Conservation (phyloP, 2,888 invertebrate genomes). For the Sthenelais limicola region DNA sequence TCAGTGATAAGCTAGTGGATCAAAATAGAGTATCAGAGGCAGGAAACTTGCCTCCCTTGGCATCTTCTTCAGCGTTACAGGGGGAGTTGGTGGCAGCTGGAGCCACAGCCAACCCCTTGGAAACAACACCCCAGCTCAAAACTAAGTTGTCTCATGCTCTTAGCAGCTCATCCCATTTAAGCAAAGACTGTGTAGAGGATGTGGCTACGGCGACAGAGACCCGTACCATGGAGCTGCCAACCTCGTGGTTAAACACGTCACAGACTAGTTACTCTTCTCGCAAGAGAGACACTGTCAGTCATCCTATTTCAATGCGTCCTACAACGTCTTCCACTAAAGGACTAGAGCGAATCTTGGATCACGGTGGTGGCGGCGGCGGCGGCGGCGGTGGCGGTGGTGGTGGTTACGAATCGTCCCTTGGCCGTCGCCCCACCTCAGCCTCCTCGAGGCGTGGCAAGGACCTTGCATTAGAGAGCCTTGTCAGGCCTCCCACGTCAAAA, state of each 20-base stretch:
- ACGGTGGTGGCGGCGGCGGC: not conserved
- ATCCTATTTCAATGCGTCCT: conserved; percentile 18
- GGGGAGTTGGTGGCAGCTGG: too few species aligned
- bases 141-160: too few species aligned
- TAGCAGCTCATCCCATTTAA: too few species aligned
- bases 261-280: conserved; percentile 31
- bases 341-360: conserved; percentile 40
- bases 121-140: too few species aligned
- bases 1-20: too few species aligned
- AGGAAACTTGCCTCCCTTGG: not conserved
- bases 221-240: conserved; percentile 5
- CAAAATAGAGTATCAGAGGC: too few species aligned
- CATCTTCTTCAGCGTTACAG: not conserved
- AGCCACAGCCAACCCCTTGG: too few species aligned
- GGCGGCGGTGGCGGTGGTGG: conserved; percentile 1
- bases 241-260: conserved; percentile 11
- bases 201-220: conserved; percentile 48
- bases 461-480: conserved; percentile 25
- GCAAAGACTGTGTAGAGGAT: too few species aligned
- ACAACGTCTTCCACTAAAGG: conserved; percentile 18
- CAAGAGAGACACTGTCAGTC: conserved; percentile 45
- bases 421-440: conserved; percentile 51
- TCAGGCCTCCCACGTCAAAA: conserved; percentile 39
- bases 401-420: not conserved
- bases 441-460: conserved; percentile 22